Conservation (phyloP, 2,113 vertebrate genomes). For the Phylloscopus whistleri region DNA sequence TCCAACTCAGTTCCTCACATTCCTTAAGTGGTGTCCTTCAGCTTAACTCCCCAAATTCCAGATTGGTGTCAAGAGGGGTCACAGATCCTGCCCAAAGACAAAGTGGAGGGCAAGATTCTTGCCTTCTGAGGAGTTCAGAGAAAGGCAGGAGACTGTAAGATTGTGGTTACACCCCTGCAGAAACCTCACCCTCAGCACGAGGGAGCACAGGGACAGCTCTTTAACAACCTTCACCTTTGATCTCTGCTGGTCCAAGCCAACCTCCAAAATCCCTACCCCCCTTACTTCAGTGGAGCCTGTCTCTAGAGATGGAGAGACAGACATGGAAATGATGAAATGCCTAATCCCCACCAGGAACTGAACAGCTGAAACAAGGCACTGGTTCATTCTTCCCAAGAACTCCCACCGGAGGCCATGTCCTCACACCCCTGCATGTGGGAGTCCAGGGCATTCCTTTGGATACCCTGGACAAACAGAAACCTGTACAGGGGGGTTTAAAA, state of each 20-base stretch:
- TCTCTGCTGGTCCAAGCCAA: not conserved
- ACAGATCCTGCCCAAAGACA: not conserved
- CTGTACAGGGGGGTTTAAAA: too few relatives aligned
- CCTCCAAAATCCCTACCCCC: not conserved
- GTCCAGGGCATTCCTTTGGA: too few relatives aligned
- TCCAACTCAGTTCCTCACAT: not conserved
- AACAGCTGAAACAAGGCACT: not conserved
- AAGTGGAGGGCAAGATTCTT: not conserved
- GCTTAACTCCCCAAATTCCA: not conserved
- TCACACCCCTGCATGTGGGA: not conserved
- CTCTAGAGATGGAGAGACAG: not conserved
- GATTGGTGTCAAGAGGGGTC: not conserved
- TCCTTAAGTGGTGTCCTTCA: not conserved
- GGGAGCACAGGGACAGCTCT: not conserved
- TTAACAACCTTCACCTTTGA: not conserved
- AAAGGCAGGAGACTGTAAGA: not conserved
- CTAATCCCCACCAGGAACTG: accelerated
- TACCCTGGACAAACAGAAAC: too few relatives aligned
- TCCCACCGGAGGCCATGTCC: not conserved
- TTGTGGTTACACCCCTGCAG: accelerated
- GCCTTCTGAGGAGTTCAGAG: not conserved
- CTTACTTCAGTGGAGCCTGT: not conserved
- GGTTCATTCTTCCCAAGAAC: not conserved
- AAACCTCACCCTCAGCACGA: accelerated
- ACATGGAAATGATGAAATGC: not conserved